Evolutionary conservation across 2,888 invertebrate species (phyloP).

Genomic region (Cerastis rubricosa): DNA sequence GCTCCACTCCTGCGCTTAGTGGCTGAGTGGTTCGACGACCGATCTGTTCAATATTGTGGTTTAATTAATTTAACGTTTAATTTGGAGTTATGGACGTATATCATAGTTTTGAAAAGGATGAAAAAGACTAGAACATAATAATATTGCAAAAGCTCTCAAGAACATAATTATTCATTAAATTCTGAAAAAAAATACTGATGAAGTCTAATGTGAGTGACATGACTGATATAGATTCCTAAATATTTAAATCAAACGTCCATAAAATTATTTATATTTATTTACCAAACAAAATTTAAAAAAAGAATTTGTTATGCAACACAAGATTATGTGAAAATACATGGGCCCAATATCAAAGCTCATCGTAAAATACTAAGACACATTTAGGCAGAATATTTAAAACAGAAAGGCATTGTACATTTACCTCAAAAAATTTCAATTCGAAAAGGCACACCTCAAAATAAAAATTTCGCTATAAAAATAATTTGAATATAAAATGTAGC

Average conservation of each 20-base stretch:
- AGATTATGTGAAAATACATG: slow-evolving; percentile 3
- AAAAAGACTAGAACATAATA: neutral
- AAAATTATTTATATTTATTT: neutral
- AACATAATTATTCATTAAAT: neutral
- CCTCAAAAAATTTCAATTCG: slow-evolving; percentile 35
- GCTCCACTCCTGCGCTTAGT: slow-evolving; percentile 67
- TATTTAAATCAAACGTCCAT: neutral
- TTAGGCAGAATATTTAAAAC: slow-evolving; percentile 19
- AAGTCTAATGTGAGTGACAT: neutral
- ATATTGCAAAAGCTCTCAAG: neutral
- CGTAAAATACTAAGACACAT: slow-evolving; percentile 19
- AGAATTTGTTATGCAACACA: neutral
- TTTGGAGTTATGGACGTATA: neutral
- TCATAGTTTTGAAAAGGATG: neutral
- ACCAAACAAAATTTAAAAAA: neutral
- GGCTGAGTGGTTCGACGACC: slow-evolving; percentile 84
- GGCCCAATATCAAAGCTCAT: neutral
- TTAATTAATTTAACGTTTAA: slow-evolving; percentile 47
- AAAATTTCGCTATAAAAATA: slow-evolving; percentile 56
- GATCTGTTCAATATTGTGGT: slow-evolving; percentile 69
- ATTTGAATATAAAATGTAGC: slow-evolving; percentile 62
- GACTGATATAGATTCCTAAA: too few species aligned
- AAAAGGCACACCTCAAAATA: slow-evolving; percentile 29
- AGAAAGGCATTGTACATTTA: slow-evolving; percentile 42
- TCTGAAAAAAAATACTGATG: too few species aligned